Conservation (phyloP, 2,888 invertebrate genomes). For the Sphecodes monilicornis region DNA sequence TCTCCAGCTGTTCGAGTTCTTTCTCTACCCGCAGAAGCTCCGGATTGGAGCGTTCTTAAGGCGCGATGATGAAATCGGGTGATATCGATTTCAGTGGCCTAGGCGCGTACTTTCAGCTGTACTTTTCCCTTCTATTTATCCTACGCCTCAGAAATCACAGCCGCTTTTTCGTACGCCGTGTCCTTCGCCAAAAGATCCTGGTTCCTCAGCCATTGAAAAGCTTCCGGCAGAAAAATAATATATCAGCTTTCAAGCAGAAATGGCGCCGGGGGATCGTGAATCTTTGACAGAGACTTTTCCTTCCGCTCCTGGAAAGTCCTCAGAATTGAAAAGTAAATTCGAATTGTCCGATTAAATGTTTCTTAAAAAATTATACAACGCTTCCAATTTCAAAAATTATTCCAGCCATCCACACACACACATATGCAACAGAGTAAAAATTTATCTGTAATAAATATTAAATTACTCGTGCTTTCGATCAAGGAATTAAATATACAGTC, state of each 20-base stretch:
- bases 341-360: background rate
- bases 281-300: background rate
- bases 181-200: background rate
- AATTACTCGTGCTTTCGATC: no score
- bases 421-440: no score
- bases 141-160: conserved; percentile 28
- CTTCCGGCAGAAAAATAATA: conserved; percentile 20
- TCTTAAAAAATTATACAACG: background rate
- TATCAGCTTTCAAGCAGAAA: conserved; percentile 12
- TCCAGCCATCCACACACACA: background rate
- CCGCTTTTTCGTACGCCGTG: background rate
- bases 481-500: no score
- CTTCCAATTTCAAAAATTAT: background rate
- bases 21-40: background rate
- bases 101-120: conserved; percentile 18
- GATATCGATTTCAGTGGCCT: conserved; percentile 58
- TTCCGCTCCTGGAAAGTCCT: background rate
- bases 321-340: conserved; percentile 1
- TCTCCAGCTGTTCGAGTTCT: background rate
- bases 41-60: conserved; percentile 37
- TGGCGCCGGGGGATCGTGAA: background rate
- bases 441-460: no score
- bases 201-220: conserved; percentile 11
- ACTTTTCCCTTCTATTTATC: conserved; percentile 49
- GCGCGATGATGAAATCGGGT: conserved; percentile 39